phyloP scores from a whole-genome alignment of 35 echinoderm and acorn worm genomes.

The Lytechinus pictus region DNA sequence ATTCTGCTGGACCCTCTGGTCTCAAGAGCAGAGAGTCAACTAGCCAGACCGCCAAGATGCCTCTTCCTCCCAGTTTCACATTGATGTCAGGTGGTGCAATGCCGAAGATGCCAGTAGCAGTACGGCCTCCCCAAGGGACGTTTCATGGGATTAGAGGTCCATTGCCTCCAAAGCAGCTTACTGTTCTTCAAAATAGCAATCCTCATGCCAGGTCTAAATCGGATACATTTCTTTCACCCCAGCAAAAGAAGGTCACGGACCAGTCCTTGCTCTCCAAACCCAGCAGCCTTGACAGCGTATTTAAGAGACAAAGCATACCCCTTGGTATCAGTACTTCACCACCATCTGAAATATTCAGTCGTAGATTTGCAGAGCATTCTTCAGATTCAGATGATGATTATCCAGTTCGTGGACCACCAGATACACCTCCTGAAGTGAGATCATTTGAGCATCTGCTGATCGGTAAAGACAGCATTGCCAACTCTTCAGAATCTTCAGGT shows the following conservation, averaged over 20 bases:
- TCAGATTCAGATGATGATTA: conserved; percentile 34
- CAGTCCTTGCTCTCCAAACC: neutral
- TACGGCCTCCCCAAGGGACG: neutral
- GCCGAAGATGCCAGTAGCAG: neutral
- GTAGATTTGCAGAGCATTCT: neutral
- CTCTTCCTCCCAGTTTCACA: neutral
- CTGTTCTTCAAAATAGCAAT: neutral
- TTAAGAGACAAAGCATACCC: neutral
- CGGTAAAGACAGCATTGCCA: neutral
- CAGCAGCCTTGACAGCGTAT: neutral
- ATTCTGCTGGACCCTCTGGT: neutral
- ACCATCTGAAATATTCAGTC: neutral
- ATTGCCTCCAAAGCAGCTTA: conserved; percentile 35
- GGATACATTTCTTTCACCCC: neutral
- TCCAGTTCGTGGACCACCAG: conserved; percentile 42
- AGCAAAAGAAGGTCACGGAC: neutral
- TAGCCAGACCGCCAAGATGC: neutral
- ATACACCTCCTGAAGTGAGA: conserved; percentile 39
- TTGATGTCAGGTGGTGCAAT: neutral
- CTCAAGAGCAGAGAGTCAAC: neutral
- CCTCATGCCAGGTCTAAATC: conserved; percentile 4
- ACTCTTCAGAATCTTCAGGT: neutral
- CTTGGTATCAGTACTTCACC: neutral
- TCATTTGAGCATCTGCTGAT: neutral
- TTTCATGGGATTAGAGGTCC: neutral